These are phyloP conservation scores for Conus canariensis DNA, from an alignment of 2,888 invertebrate genomes.

Conservation along the genomic window DNA sequence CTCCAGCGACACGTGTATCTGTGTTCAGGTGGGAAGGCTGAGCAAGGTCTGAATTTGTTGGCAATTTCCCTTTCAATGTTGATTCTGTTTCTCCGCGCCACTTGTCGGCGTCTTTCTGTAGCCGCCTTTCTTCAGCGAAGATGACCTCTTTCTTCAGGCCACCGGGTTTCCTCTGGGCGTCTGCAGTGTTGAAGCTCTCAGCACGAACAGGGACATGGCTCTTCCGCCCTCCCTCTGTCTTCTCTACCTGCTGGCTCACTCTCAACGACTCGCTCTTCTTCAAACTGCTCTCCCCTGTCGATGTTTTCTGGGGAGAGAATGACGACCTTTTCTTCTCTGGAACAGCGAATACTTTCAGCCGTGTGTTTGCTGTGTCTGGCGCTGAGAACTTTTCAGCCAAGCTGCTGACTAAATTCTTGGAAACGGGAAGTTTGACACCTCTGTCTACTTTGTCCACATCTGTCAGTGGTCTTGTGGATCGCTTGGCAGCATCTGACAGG, in stretches of 20 bases:
- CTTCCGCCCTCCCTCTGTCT: background rate
- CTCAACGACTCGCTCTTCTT: slow-evolving; percentile 5
- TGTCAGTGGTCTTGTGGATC: background rate
- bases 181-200: slow-evolving; percentile 2
- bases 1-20: background rate
- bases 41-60: background rate
- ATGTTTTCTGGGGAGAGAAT: background rate
- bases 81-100: background rate
- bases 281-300: background rate
- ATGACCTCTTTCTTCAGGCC: background rate
- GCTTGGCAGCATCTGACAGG: background rate
- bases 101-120: background rate
- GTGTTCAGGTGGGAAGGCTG: background rate
- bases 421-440: slow-evolving; percentile 32
- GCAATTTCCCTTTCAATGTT: background rate
- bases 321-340: background rate
- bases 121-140: background rate
- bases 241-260: background rate
- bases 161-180: background rate
- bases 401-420: slow-evolving; percentile 40
- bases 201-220: background rate
- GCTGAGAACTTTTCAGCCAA: slow-evolving; percentile 41
- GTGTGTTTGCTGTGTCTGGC: background rate
- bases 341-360: background rate
- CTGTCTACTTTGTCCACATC: slow-evolving; percentile 38